Conservation (phyloP, 2,888 invertebrate species). For the Nephrocerus scutellatus region DNA sequence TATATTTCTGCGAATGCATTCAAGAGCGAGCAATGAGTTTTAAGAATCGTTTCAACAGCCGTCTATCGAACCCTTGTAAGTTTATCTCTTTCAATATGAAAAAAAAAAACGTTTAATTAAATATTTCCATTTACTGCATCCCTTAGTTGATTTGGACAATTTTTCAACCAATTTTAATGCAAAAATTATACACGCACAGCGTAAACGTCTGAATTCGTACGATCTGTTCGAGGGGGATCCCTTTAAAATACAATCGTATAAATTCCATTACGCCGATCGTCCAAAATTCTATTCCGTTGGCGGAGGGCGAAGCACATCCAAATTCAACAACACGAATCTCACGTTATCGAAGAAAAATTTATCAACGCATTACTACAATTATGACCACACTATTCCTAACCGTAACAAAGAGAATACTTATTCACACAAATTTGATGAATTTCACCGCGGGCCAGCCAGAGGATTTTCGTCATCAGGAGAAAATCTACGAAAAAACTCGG, state of each 20-base stretch:
- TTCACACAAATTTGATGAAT: slow-evolving; percentile 23
- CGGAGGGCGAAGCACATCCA: not conserved
- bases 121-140: too few species aligned
- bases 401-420: slow-evolving; percentile 12
- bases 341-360: slow-evolving; percentile 17
- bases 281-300: slow-evolving; percentile 19
- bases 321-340: slow-evolving; percentile 1
- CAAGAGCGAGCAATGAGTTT: too few species aligned
- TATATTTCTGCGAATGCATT: too few species aligned
- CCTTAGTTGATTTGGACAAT: slow-evolving; percentile 25
- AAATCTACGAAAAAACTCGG: too few species aligned
- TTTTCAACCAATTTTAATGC: slow-evolving; percentile 11
- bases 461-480: too few species aligned
- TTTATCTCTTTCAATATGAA: not conserved
- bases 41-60: too few species aligned
- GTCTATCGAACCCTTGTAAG: slow-evolving; percentile 20
- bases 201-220: slow-evolving; percentile 14
- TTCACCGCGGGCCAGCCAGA: too few species aligned
- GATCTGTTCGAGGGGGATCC: slow-evolving; percentile 39
- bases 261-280: slow-evolving; percentile 38
- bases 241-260: slow-evolving; percentile 40
- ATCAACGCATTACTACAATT: slow-evolving; percentile 32
- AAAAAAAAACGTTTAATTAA: too few species aligned
- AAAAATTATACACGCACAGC: slow-evolving; percentile 13
- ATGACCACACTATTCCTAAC: slow-evolving; percentile 27